Percentiles rank a stretch among this genome's conserved stretches.
These are phyloP conservation scores for Drosophila kanapiae DNA, from an alignment of 1,140 invertebrate species.

Conservation along the genomic window DNA sequence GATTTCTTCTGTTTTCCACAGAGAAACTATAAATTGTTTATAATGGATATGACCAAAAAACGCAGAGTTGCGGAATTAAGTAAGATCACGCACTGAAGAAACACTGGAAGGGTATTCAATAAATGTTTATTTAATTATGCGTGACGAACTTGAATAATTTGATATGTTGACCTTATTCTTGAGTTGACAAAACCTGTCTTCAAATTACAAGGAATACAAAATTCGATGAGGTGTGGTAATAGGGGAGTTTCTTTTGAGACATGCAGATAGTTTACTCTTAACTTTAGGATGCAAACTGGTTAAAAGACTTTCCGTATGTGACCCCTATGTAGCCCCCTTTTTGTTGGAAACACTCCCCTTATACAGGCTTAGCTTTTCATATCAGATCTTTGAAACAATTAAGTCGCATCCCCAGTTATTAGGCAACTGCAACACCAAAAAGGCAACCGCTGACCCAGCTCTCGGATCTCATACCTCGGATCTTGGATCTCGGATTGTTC, in stretches of 20 bases:
- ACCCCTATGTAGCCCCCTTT: neutral
- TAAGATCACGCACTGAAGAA: conserved; percentile 20
- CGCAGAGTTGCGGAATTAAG: neutral
- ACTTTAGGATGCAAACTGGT: neutral
- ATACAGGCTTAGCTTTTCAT: conserved; percentile 3
- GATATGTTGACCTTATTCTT: conserved; percentile 2
- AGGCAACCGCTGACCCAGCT: conserved; percentile 30
- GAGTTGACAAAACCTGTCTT: neutral
- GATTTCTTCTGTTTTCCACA: conserved; percentile 10
- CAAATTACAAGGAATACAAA: neutral
- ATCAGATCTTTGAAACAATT: conserved; percentile 41
- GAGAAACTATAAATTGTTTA: conserved; percentile 18
- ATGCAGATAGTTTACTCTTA: neutral
- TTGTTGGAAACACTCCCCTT: too few species aligned
- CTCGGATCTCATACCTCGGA: conserved; percentile 30
- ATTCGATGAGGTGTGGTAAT: neutral
- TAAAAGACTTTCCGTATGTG: neutral
- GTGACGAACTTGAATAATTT: conserved; percentile 6
- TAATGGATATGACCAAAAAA: conserved; percentile 10
- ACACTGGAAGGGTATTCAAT: conserved; percentile 1
- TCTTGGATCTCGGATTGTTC: conserved; percentile 30
- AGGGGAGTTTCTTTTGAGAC: too few species aligned
- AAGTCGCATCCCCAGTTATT: conserved; percentile 25
- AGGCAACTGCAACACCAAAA: conserved; percentile 17
- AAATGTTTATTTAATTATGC: neutral